Evolutionary conservation across 2,888 invertebrate genomes (phyloP).

Genomic region (Rhagonycha lutea): DNA sequence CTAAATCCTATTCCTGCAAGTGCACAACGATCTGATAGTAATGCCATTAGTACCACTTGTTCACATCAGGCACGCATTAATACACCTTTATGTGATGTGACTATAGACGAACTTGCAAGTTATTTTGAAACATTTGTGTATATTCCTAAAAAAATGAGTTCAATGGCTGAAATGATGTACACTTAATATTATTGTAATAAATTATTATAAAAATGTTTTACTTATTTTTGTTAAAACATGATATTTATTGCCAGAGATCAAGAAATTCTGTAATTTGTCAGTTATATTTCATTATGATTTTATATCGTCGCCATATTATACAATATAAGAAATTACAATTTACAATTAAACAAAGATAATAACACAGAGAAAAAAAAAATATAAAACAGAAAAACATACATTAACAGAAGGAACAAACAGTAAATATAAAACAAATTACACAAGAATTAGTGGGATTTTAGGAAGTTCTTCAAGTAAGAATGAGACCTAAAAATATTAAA

Average conservation of each 20-base stretch:
- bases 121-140: constrained; percentile 95
- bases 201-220: neutral
- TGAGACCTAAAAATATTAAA: too few species aligned
- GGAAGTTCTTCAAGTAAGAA: too few species aligned
- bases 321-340: too few species aligned
- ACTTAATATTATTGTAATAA: constrained; percentile 61
- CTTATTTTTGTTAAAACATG: neutral
- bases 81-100: constrained; percentile 79
- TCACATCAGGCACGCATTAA: constrained; percentile 74
- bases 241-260: neutral
- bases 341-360: too few species aligned
- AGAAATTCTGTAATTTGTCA: too few species aligned
- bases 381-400: too few species aligned
- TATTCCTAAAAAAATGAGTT: constrained; percentile 97
- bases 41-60: constrained; percentile 59
- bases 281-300: too few species aligned
- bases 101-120: constrained; percentile 92
- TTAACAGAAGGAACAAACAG: too few species aligned
- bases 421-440: too few species aligned
- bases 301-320: too few species aligned
- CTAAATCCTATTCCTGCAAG: constrained; percentile 28
- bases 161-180: constrained; percentile 99
- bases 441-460: too few species aligned
- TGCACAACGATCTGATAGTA: constrained; percentile 26
- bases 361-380: too few species aligned